phyloP scores from a whole-genome alignment of 2,888 invertebrate species.

The Hirtodrosophila duncani region DNA sequence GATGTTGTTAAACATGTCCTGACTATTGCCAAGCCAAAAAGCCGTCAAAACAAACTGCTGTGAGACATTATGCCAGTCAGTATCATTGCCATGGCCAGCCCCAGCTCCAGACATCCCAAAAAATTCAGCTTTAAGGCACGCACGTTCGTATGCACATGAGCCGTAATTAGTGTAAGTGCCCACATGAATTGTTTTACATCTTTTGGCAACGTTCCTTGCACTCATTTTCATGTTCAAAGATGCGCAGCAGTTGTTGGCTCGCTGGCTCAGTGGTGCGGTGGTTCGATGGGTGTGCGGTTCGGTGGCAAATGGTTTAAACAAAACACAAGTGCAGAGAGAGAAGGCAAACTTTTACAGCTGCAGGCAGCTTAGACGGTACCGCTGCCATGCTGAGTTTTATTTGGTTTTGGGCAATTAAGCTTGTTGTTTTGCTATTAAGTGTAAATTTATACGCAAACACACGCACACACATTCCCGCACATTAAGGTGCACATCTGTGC shows the following conservation, averaged over 20 bases:
- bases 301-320: constrained; percentile 20
- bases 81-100: too few relatives aligned
- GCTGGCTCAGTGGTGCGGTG: too few relatives aligned
- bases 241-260: constrained; percentile 31
- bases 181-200: constrained; percentile 53
- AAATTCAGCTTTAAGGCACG: constrained; percentile 25
- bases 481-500: constrained; percentile 17
- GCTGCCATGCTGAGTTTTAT: constrained; percentile 39
- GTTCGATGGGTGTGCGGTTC: too few relatives aligned
- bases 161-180: constrained; percentile 69
- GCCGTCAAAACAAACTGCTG: too few relatives aligned
- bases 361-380: constrained; percentile 8
- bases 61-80: too few relatives aligned
- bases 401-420: constrained; percentile 62
- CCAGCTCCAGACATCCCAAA: too few relatives aligned
- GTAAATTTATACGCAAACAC: constrained; percentile 40
- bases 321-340: constrained; percentile 4
- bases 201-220: constrained; percentile 47
- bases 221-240: constrained; percentile 67
- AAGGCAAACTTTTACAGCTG: not conserved
- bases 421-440: constrained; percentile 54
- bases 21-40: too few relatives aligned
- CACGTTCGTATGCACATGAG: constrained; percentile 42
- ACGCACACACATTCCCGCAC: constrained; percentile 9
- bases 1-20: too few relatives aligned